Base-by-base conservation (phyloP, 2,888 invertebrate genomes). In the Barypeithes pellucidus region DNA sequence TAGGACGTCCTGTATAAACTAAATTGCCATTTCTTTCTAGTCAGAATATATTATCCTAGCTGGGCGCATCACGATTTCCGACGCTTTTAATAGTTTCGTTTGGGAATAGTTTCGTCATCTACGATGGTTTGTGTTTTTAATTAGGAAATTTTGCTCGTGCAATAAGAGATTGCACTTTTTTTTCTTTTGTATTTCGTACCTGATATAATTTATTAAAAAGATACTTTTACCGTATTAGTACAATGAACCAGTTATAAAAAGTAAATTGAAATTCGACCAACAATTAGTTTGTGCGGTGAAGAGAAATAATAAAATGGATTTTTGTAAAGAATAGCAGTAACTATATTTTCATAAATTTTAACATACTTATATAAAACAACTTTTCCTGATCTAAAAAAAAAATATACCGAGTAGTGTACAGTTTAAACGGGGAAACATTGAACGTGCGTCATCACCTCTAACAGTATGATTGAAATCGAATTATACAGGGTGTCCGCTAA, bases 41-140 rank as follows among this genome's bases (percentile, higher is more conserved):
- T 63, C 63, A 57, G 57, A 57, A 72, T 63, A 62, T 63, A 39
- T 36, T 68, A 68, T 72, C 72, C n/a, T 67, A 47, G 63, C 59
- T 11, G 72, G 72, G 43, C n/a, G 43, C 63, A 16, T 62, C 72
- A 72, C 72, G 72, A 67, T 67, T 43, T 67, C 47, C 22, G 62
- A 67, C 72, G 67, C 67, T 59, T 68, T 67, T 72, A 72, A 72
- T 72, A 72, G 67, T 72, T 72, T 72, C 33, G 72, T 72, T 45
- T 72, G 18, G 22, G 54, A 29, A 41, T 39, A 20, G 24, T 67
- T 67, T 43, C 52, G 54, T 72, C 57, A 72, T 59, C 12, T 41
- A 52, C 54, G 43, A 54, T 67, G 24, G 60, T 67, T 66, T 72
- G 36, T 29, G 41, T 50, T 72, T 63, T 72, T 72, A 72, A 72